Percentiles rank a stretch among this genome's conserved stretches.
These are phyloP conservation scores for Onychostoma macrolepis DNA, from an alignment of 2,113 vertebrate genomes.

Conservation along the genomic window DNA sequence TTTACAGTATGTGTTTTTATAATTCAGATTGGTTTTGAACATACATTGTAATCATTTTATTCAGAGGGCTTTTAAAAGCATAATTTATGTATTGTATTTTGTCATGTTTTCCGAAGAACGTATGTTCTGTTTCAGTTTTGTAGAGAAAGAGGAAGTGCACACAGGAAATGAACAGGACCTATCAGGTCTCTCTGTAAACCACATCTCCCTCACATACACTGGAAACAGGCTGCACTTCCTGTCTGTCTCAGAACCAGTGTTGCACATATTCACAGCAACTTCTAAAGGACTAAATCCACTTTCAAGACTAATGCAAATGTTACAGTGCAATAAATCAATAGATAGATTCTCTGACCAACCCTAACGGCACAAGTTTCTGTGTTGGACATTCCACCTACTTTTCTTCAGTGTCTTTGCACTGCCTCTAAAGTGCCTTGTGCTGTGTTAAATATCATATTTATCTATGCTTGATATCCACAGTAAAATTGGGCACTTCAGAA, in stretches of 20 bases:
- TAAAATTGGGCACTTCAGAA: background rate
- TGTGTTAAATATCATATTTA: background rate
- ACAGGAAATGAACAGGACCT: conserved; percentile 72
- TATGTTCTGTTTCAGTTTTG: conserved; percentile 41
- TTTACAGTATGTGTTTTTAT: background rate
- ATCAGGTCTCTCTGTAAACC: conserved; percentile 51
- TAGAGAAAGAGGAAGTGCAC: conserved; percentile 73
- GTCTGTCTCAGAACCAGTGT: background rate
- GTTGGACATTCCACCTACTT: too few species aligned
- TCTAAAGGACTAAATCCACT: background rate
- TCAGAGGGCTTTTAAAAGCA: background rate
- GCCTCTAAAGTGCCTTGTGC: background rate
- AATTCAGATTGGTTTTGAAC: background rate
- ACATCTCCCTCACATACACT: conserved; percentile 2
- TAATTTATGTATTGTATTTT: background rate
- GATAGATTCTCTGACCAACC: background rate
- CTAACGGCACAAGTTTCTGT: too few species aligned
- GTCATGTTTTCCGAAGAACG: background rate
- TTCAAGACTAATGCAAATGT: background rate
- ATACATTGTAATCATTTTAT: background rate
- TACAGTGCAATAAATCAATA: background rate
- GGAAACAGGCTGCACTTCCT: background rate
- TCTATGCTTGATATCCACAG: background rate
- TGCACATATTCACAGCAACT: background rate
- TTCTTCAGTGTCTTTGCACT: background rate